Evolutionary conservation across 1,140 invertebrate genomes (phyloP), one percentile per base, ranked within the genome.

Genomic region (Anagrus nilaparvatae): DNA sequence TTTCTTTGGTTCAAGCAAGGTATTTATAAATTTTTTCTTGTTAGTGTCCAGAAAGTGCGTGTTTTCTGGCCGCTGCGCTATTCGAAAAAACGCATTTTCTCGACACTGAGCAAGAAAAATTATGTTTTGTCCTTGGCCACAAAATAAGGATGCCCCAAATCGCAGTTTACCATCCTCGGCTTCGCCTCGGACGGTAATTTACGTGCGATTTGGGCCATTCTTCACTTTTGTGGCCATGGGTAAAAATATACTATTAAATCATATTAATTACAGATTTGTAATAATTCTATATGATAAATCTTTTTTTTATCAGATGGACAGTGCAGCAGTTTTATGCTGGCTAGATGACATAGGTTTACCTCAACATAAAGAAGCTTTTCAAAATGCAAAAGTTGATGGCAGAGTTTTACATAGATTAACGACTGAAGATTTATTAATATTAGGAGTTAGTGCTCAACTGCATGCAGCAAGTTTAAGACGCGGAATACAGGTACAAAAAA

Each of bases 341-440:
- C 64, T 99, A 35, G 95, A 97, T 66, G 93, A 97, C 61, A 84
- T 94, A 45, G 94, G 94, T n/a, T 70, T 97, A 52, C 91, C 94
- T 4, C 95, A 97, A 58, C 93, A 96, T 66, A 95, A 97, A 66
- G 92, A 96, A 55, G 74, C 81, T 29, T 99, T 98, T 60, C 71
- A 82, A 44, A 83, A 90, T 52, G 87, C 87, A 18, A 78, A 87
- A 53, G 74, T 98, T 17, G 95, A 99, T 71, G 95, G 91, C 0
- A 74, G 90, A 42, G 79, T 94, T 65, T 67, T 99, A 45, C 87
- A 97, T 65, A 77, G 86, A 56, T 70, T 99, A 19, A 94, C 93
- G 3, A 82, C 93, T 44, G 83, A 92, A 52, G 94, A 98, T 67
- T 73, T 96, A 43, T 65, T 88, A 47, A 67, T 77, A 30, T 71